Evolutionary conservation across 2,797 vertebrate genomes (phyloP).

Genomic region (Rhinoraja longicauda): DNA sequence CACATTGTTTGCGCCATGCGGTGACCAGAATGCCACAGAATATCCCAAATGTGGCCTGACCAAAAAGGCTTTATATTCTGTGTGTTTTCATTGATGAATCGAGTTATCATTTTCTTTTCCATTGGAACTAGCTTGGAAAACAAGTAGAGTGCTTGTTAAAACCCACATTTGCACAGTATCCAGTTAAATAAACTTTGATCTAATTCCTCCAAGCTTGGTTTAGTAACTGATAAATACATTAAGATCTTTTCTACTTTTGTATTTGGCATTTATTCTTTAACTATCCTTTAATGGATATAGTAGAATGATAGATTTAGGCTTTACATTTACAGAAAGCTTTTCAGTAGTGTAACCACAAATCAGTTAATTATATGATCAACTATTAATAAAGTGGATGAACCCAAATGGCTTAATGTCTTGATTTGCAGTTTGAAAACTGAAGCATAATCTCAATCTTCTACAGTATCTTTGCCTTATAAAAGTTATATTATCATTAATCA

Average conservation of each 20-base stretch:
- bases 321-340: neutral
- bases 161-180: neutral
- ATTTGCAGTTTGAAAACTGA: neutral
- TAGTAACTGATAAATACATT: neutral
- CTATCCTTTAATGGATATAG: neutral
- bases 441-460: neutral
- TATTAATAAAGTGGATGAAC: conserved; percentile 28
- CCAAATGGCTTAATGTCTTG: conserved; percentile 16
- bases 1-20: no score
- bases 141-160: neutral
- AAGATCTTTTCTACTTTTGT: neutral
- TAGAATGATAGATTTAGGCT: neutral
- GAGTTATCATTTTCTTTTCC: neutral
- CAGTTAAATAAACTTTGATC: conserved; percentile 14
- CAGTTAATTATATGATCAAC: conserved; percentile 5
- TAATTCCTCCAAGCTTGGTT: conserved; percentile 12
- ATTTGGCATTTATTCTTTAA: neutral
- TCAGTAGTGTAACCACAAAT: neutral
- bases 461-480: neutral
- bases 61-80: neutral
- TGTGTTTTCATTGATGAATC: neutral
- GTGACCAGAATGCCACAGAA: no score
- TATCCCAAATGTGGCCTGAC: no score
- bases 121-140: neutral
- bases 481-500: neutral